Percentiles rank a stretch among this genome's conserved stretches.
Conservation (phyloP, 1,140 invertebrate species). For the Cyclargus thomasi region DNA sequence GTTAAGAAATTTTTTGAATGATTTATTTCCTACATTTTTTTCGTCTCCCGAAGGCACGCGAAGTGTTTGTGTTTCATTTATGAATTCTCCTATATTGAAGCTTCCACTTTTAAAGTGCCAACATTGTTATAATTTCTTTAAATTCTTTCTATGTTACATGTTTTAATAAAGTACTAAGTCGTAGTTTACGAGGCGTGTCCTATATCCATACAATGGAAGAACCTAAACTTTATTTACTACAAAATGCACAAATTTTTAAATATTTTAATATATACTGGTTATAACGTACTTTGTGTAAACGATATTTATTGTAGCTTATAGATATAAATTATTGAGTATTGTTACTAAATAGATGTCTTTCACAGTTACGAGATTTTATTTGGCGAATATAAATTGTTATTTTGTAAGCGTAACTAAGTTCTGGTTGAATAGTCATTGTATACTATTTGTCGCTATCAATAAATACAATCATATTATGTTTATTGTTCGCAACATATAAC, state of each 20-base stretch:
- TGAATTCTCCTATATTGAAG: slow-evolving; percentile 14
- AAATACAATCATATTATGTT: too few relatives aligned
- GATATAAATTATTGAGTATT: slow-evolving; percentile 7
- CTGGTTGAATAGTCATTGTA: too few relatives aligned
- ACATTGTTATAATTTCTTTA: background rate
- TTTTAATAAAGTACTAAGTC: background rate
- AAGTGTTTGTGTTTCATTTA: slow-evolving; percentile 3
- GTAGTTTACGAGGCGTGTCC: background rate
- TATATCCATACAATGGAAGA: background rate
- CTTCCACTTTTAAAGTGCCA: slow-evolving; percentile 8
- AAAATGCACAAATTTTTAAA: slow-evolving; percentile 24
- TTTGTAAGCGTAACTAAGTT: slow-evolving; percentile 9
- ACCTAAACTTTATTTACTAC: slow-evolving; percentile 4
- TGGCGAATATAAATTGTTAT: background rate
- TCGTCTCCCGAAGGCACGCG: slow-evolving; percentile 4
- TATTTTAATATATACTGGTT: slow-evolving; percentile 21
- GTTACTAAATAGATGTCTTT: slow-evolving; percentile 10
- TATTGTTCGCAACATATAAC: too few relatives aligned
- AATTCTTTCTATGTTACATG: background rate
- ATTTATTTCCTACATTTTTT: slow-evolving; percentile 27
- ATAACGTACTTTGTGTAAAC: slow-evolving; percentile 19
- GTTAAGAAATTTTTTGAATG: slow-evolving; percentile 39
- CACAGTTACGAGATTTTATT: slow-evolving; percentile 3
- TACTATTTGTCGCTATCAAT: too few relatives aligned
- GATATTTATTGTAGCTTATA: slow-evolving; percentile 21